These are phyloP conservation scores for Scolopax bukidnonensis DNA, from an alignment of 2,797 vertebrate genomes.

Conservation along the genomic window DNA sequence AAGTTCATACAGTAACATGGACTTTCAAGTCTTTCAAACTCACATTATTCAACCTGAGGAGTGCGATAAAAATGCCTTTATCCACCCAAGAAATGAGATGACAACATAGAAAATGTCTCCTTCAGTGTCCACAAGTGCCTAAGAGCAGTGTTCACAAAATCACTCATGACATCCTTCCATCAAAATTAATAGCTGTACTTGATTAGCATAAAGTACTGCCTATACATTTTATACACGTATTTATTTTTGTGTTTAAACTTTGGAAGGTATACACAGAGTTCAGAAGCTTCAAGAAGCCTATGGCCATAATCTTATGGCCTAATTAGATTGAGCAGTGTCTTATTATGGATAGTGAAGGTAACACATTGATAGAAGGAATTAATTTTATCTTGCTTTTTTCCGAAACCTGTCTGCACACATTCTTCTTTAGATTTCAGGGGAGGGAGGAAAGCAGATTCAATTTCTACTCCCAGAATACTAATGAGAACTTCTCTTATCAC, in stretches of 20 bases:
- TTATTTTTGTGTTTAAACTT: neutral
- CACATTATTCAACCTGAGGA: neutral
- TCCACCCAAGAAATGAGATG: neutral
- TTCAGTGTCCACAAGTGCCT: neutral
- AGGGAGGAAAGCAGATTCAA: neutral
- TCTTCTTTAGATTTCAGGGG: neutral
- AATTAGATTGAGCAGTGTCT: neutral
- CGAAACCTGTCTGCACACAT: neutral
- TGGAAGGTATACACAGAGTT: neutral
- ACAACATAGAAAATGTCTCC: neutral
- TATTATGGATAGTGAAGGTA: neutral
- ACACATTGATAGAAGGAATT: neutral
- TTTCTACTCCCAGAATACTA: constrained; percentile 10
- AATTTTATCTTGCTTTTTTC: neutral
- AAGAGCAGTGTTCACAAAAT: neutral
- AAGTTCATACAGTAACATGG: too few relatives aligned
- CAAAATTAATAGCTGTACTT: neutral
- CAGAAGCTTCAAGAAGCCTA: neutral
- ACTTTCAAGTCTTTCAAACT: neutral
- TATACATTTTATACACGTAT: neutral
- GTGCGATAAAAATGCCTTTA: neutral
- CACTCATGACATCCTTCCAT: neutral
- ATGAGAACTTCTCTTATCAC: constrained; percentile 2
- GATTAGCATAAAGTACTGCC: neutral
- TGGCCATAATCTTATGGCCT: neutral